These are phyloP conservation scores for Malachius bipustulatus DNA, from an alignment of 2,888 invertebrate genomes.

Conservation along the genomic window DNA sequence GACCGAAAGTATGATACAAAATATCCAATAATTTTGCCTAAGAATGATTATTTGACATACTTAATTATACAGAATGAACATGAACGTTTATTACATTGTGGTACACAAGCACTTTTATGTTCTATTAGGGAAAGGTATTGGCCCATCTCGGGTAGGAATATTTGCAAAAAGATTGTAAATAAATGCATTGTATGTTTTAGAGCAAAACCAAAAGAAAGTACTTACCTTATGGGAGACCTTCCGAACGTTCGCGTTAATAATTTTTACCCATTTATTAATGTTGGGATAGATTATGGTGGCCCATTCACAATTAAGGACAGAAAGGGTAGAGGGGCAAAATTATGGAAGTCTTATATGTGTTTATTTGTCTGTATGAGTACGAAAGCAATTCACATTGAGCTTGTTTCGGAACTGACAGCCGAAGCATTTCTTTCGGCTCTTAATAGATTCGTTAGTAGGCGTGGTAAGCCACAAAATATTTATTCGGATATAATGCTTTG, in stretches of 20 bases:
- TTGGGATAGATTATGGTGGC: slow-evolving; percentile 23
- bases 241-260: slow-evolving; percentile 17
- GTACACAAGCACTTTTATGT: slow-evolving; percentile 14
- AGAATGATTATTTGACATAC: slow-evolving; percentile 13
- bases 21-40: slow-evolving; percentile 16
- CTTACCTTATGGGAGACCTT: slow-evolving; percentile 22
- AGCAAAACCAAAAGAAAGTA: slow-evolving; percentile 13
- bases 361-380: slow-evolving; percentile 20
- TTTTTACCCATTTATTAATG: slow-evolving; percentile 19
- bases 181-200: slow-evolving; percentile 19
- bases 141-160: slow-evolving; percentile 20
- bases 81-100: slow-evolving; percentile 14
- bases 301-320: slow-evolving; percentile 22
- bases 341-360: slow-evolving; percentile 18
- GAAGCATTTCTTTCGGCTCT: slow-evolving; percentile 16
- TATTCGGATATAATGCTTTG: slow-evolving; percentile 19
- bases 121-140: slow-evolving; percentile 20
- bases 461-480: slow-evolving; percentile 16
- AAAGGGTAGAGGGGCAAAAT: slow-evolving; percentile 15
- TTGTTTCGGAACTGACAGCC: slow-evolving; percentile 15
- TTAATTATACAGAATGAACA: slow-evolving; percentile 16
- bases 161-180: slow-evolving; percentile 17
- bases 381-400: slow-evolving; percentile 19
- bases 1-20: slow-evolving; percentile 10
- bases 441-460: slow-evolving; percentile 16